Base-by-base conservation (phyloP, 2,113 vertebrate genomes). In the Pagrus major region DNA sequence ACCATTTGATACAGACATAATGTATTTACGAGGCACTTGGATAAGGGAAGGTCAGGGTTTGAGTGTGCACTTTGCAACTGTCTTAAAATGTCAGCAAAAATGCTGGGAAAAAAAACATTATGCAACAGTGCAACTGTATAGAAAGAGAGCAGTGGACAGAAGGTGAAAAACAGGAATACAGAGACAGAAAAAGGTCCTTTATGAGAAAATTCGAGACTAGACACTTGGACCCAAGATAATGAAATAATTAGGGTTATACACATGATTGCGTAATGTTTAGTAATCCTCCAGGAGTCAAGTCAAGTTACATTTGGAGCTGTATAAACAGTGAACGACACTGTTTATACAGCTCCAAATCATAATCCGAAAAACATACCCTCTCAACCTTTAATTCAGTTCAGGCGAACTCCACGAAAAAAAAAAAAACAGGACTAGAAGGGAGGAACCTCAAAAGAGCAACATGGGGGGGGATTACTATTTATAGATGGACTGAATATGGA, bases 1-100 rank as follows among this genome's bases (percentile, higher is more conserved):
- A 31, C 33, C 35, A 74, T 64, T 44, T 49, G 8, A 70, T 31
- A 73, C 4, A 56, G 14, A 71, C 4, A 58, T 61, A 15, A 64
- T 39, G 27, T 10, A 42, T 67, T 80, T 46, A 81, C 31, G 4
- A 2, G 14, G 27, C n/a, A 37, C 23, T n/a, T 47, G 11, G 23
- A 14, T 10, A 20, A 42, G 20, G 18, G 37, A 52, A 20, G 27
- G 47, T 31, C 11, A 0, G 29, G 29, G 5, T 11, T 70, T 42
- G 16, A 15, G 37, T 39, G 71, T 27, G 56, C 35, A 49, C 35
- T 29, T 68, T 55, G 8, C 33, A 61, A 23, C 47, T 16, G 11
- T 16, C 21, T 20, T 16, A 42, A 46, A 46, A 20, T 33, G 46
- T 55, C 41, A 49, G 64, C 37, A 39, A n/a, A 46, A 5, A 65